Conservation (phyloP, 2,113 vertebrate genomes). For the Carlito syrichta region DNA sequence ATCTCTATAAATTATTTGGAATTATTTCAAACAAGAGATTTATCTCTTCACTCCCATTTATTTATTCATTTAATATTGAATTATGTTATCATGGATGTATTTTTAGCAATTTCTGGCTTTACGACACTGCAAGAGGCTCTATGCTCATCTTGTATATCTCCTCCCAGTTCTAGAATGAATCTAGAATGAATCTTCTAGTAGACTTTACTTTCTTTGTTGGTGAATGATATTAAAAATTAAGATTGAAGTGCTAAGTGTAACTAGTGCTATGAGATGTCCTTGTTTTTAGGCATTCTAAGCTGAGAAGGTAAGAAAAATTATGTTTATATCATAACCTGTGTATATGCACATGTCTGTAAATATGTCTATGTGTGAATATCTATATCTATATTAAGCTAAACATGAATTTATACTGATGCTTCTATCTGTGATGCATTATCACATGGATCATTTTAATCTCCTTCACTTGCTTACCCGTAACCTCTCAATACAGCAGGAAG, state of each 20-base stretch:
- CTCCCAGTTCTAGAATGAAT: background rate
- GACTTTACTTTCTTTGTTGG: no score
- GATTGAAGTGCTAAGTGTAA: background rate
- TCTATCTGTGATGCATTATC: background rate
- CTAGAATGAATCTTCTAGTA: background rate
- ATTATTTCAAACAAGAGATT: background rate
- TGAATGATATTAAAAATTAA: background rate
- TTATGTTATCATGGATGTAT: background rate
- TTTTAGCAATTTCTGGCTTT: background rate
- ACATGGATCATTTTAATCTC: background rate
- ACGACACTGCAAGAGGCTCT: background rate
- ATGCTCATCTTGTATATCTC: background rate
- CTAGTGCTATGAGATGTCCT: background rate
- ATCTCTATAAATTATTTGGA: background rate
- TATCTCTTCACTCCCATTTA: background rate
- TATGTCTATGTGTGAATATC: background rate
- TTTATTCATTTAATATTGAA: background rate
- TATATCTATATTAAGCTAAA: background rate
- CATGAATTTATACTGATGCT: background rate
- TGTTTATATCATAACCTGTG: background rate
- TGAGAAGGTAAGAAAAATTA: background rate
- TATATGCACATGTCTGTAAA: background rate
- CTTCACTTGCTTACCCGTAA: background rate
- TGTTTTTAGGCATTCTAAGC: background rate
- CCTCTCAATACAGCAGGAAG: background rate